Percentiles rank a stretch among this genome's conserved stretches.
Conservation (phyloP, 2,797 vertebrate species). For the Neostethus bicornis region DNA sequence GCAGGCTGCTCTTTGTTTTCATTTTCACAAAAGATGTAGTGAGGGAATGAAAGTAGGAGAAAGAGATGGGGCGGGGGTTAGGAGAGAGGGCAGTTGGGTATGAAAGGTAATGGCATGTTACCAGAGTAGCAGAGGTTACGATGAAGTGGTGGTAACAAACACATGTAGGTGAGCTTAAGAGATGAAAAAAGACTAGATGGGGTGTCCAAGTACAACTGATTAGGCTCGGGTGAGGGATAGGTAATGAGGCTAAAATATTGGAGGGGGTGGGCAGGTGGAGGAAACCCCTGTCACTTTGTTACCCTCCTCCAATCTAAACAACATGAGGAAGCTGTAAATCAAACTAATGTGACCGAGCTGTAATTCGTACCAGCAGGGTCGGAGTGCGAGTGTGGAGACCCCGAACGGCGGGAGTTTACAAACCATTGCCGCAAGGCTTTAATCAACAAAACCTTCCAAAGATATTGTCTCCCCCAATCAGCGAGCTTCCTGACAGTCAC, state of each 20-base stretch:
- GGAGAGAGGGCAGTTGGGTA: constrained; percentile 29
- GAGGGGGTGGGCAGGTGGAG: constrained; percentile 41
- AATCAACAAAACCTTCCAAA: constrained; percentile 79
- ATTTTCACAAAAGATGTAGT: constrained; percentile 82
- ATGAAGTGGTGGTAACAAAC: constrained; percentile 11
- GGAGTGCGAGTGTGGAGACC: constrained; percentile 55
- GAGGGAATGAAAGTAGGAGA: constrained; percentile 40
- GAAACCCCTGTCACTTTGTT: constrained; percentile 50
- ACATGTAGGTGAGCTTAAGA: neutral
- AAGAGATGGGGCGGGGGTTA: constrained; percentile 6
- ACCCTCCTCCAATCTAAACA: constrained; percentile 78
- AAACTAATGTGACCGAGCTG: constrained; percentile 74
- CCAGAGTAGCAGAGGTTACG: constrained; percentile 32
- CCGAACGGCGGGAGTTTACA: constrained; percentile 73
- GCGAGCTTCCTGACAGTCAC: constrained; percentile 82
- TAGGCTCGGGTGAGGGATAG: constrained; percentile 20
- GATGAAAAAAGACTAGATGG: constrained; percentile 18
- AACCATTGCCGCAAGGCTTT: constrained; percentile 73
- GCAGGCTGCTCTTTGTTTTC: constrained; percentile 83
- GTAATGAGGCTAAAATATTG: constrained; percentile 21
- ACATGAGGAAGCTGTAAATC: constrained; percentile 85
- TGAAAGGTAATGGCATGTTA: constrained; percentile 61
- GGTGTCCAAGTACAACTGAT: constrained; percentile 6
- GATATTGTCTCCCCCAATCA: constrained; percentile 81
- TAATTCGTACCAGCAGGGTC: constrained; percentile 84